These are phyloP conservation scores for Fulica atra DNA, from an alignment of 2,113 vertebrate genomes.

Conservation along the genomic window DNA sequence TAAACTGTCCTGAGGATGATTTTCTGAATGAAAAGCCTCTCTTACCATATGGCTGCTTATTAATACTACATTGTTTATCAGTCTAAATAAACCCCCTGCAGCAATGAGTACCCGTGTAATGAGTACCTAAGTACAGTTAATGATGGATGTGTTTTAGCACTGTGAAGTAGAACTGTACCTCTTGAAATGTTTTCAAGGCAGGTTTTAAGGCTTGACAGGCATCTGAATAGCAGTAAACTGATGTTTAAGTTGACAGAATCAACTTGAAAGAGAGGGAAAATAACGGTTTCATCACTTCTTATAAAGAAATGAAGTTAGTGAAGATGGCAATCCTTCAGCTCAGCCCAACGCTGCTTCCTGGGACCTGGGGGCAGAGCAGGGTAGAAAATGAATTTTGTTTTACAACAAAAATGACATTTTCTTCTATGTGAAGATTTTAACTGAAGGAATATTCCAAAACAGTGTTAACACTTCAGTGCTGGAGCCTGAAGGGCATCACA, in stretches of 20 bases:
- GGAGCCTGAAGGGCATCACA: not conserved
- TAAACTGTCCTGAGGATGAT: not conserved
- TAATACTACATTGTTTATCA: constrained; percentile 20
- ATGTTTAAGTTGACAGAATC: not conserved
- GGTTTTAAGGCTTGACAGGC: not conserved
- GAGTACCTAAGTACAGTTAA: not conserved
- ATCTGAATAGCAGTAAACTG: not conserved
- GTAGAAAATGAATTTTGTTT: not conserved
- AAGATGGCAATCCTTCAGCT: not conserved
- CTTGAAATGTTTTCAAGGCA: not conserved
- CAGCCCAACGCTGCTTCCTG: not conserved
- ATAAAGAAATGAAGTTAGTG: not conserved
- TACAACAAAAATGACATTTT: not conserved
- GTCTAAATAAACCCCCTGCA: not conserved
- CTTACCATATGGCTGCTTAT: constrained; percentile 35
- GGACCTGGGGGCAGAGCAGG: not conserved
- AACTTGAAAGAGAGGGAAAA: not conserved
- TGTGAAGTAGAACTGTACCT: not conserved
- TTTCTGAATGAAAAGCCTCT: constrained; percentile 1
- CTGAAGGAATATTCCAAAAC: not conserved
- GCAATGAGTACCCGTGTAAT: not conserved
- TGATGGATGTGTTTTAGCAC: not conserved
- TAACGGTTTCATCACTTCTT: not conserved
- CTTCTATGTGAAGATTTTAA: not conserved
- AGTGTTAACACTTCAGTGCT: not conserved